A percentile compares a stretch with the other conserved stretches of the same genome.
phyloP scores from a whole-genome alignment of 2,797 vertebrate genomes.

The Aulostomus chinensis region DNA sequence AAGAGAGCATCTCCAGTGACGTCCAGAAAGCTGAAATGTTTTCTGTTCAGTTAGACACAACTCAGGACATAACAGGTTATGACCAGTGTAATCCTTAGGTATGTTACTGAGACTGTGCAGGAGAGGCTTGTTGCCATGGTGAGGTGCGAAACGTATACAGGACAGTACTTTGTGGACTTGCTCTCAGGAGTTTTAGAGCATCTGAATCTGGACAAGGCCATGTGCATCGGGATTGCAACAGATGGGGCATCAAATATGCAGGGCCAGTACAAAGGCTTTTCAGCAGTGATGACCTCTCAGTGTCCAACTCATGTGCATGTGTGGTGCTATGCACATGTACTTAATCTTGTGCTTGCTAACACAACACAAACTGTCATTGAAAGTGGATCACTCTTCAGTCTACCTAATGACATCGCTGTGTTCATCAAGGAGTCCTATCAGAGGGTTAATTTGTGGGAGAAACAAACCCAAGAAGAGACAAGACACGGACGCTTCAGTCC shows the following conservation, averaged over 20 bases:
- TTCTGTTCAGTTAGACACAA: conserved; percentile 1
- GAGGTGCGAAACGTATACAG: not conserved
- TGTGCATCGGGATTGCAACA: conserved; percentile 6
- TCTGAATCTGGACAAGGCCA: not conserved
- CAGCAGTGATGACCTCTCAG: not conserved
- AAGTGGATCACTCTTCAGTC: not conserved
- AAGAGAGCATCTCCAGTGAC: not conserved
- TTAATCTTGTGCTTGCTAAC: conserved; percentile 1
- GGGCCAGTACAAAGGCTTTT: not conserved
- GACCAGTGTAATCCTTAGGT: not conserved
- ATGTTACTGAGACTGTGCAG: not conserved
- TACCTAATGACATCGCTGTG: not conserved
- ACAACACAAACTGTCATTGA: not conserved
- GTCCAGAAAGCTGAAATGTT: conserved; percentile 3
- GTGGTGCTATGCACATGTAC: conserved; percentile 3
- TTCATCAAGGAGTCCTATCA: not conserved
- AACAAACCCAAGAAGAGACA: not conserved
- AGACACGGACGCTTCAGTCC: conserved; percentile 14
- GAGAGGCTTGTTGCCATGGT: conserved; percentile 6
- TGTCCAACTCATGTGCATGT: not conserved
- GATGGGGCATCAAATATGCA: not conserved
- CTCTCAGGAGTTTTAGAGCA: not conserved
- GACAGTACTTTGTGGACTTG: conserved; percentile 11
- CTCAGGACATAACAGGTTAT: not conserved
- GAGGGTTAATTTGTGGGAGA: not conserved